Evolutionary conservation across 92 coral and sea anemone species (phyloP).

Genomic region (Epizoanthus scotinus): DNA sequence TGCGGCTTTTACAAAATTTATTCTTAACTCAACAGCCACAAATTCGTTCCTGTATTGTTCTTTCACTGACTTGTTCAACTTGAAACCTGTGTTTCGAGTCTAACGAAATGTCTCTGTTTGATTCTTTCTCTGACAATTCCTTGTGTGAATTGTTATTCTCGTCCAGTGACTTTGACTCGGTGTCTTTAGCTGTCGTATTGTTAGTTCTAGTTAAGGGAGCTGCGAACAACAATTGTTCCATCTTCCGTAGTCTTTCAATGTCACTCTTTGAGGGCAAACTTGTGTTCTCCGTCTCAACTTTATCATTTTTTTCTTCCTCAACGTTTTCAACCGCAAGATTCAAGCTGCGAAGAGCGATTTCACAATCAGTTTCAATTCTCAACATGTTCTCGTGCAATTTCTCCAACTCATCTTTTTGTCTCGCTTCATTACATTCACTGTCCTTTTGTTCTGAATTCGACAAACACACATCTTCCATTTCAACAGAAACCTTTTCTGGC

Average conservation of each 20-base stretch:
- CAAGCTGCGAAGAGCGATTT: constrained; percentile 12
- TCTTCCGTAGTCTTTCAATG: constrained; percentile 24
- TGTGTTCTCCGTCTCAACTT: background rate
- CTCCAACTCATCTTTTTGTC: constrained; percentile 1
- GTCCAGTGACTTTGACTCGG: background rate
- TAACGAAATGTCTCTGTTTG: background rate
- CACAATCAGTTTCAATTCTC: constrained; percentile 20
- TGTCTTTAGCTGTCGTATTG: constrained; percentile 12
- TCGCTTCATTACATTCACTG: background rate
- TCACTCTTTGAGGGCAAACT: constrained; percentile 33
- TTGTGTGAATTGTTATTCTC: too few relatives aligned
- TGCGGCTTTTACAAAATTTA: background rate
- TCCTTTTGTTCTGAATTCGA: constrained; percentile 19
- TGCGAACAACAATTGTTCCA: constrained; percentile 24
- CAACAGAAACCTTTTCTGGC: constrained; percentile 24
- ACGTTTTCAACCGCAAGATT: background rate
- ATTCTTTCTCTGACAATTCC: background rate
- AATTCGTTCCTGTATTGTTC: background rate
- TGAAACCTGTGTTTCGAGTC: constrained; percentile 12
- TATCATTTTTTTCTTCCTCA: background rate
- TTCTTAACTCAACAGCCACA: background rate
- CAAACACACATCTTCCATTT: background rate
- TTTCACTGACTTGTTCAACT: constrained; percentile 7
- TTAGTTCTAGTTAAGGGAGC: constrained; percentile 2
- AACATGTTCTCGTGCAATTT: constrained; percentile 23